Evolutionary conservation across 1,140 invertebrate genomes (phyloP).

Genomic region (Drosophila seguyi): DNA sequence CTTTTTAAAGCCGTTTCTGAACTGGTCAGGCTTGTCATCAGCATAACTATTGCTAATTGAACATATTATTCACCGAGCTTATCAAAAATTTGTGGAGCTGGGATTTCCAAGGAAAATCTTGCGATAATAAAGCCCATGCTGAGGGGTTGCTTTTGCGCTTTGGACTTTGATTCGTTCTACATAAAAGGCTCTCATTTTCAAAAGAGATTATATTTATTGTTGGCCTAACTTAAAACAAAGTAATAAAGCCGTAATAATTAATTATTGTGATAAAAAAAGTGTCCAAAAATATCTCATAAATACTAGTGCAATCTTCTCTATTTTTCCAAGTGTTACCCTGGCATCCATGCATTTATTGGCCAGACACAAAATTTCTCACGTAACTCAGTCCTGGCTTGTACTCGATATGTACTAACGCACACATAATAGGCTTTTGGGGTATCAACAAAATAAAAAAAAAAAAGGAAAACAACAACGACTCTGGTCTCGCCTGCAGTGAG

Average conservation of each 20-base stretch:
- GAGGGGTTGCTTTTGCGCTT: not conserved
- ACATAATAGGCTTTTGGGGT: constrained; percentile 48
- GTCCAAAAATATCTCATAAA: not conserved
- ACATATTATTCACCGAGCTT: not conserved
- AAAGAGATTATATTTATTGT: not conserved
- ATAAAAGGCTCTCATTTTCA: not conserved
- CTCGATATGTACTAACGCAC: constrained; percentile 23
- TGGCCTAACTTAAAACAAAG: not conserved
- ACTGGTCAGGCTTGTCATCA: not conserved
- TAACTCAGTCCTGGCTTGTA: constrained; percentile 37
- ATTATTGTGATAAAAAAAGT: too few species aligned
- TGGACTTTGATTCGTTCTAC: not conserved
- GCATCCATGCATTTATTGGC: constrained; percentile 22
- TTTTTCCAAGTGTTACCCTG: constrained; percentile 12
- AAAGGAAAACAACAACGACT: not conserved
- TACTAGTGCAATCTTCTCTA: not conserved
- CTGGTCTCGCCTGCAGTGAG: constrained; percentile 5
- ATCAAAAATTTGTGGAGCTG: not conserved
- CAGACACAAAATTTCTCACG: constrained; percentile 33
- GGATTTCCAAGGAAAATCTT: not conserved
- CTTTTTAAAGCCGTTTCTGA: not conserved
- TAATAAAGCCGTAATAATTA: too few species aligned
- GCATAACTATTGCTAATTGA: not conserved
- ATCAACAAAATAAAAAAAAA: constrained; percentile 16
- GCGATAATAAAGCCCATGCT: not conserved